Percentiles rank a stretch among this genome's conserved stretches.
phyloP scores from a whole-genome alignment of 2,888 invertebrate species.

The Siphlonurus alternatus region DNA sequence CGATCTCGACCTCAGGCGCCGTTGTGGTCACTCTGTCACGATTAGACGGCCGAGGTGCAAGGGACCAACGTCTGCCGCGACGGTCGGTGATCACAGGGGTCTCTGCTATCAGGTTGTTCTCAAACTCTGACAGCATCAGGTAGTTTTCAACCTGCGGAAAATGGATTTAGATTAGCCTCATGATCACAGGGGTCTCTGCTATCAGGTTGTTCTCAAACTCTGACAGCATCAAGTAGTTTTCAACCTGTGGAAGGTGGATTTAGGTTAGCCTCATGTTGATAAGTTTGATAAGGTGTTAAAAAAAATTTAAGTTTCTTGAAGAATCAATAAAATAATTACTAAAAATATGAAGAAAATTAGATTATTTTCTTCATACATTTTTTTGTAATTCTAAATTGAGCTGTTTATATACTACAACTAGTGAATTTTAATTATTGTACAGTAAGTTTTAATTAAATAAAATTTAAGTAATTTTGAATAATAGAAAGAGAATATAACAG shows the following conservation, averaged over 20 bases:
- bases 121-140: slow-evolving; percentile 70
- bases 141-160: slow-evolving; percentile 56
- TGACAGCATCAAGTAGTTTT: slow-evolving; percentile 70
- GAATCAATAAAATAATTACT: no score
- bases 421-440: no score
- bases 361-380: no score
- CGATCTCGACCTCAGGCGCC: background rate
- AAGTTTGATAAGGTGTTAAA: no score
- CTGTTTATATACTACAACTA: no score
- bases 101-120: slow-evolving; percentile 66
- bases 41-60: slow-evolving; percentile 28
- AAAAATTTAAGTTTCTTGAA: no score
- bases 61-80: slow-evolving; percentile 52
- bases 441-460: no score
- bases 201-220: slow-evolving; percentile 74
- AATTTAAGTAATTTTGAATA: no score
- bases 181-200: slow-evolving; percentile 55
- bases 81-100: slow-evolving; percentile 56
- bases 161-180: slow-evolving; percentile 8
- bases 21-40: slow-evolving; percentile 16
- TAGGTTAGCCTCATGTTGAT: no score
- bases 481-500: no score
- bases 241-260: slow-evolving; percentile 32
- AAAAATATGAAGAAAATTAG: no score
- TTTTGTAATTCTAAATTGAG: no score